Base-by-base conservation (phyloP, 1,140 invertebrate species). In the Elymnias hypermnestra region DNA sequence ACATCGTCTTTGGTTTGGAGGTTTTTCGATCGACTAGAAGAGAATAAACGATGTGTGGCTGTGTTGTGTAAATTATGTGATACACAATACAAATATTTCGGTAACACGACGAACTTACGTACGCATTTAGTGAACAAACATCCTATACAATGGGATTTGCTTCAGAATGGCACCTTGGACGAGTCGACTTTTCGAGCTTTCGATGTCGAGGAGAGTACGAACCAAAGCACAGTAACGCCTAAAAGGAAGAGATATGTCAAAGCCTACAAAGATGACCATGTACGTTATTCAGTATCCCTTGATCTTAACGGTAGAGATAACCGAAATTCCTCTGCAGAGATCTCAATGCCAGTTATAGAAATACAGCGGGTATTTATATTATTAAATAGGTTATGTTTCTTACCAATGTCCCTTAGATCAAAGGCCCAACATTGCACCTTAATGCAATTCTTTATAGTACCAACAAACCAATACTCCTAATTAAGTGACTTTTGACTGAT, bases 61-160 rank as follows among this genome's bases (percentile, higher is more conserved):
- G 75, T 85, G 37, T 55, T 83, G 69, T 85, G 82, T 56, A 85
- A 83, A 76, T 69, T 85, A 53, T 85, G 81, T 57, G 81, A 84
- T 52, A 63, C 54, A 10, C 69, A 79, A 40, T 82, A 83, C 49
- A 84, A 84, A 51, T 85, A 70, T 58, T 85, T 82, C 36, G 81
- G 81, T 17, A 85, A 83, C 54, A 85, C 81, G 10, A 85, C 81
- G 9, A 85, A 85, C 42, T 55, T 85, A 25, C 62, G 78, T 61
- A 54, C 65, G 7, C 82, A 85, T 69, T 57, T 85, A 41, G 63
- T 70, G 18, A 69, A 70, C 22, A 83, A 82, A 40, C 82, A 85
- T 63, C 78, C 78, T 3, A 67, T 85, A 48, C 78, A 85, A 36
- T 85, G 82, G 82, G 78, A 83, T 40, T 54, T 85, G 25, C 46